phyloP scores from a whole-genome alignment of 2,888 invertebrate genomes.

The Polymixis flavicincta region DNA sequence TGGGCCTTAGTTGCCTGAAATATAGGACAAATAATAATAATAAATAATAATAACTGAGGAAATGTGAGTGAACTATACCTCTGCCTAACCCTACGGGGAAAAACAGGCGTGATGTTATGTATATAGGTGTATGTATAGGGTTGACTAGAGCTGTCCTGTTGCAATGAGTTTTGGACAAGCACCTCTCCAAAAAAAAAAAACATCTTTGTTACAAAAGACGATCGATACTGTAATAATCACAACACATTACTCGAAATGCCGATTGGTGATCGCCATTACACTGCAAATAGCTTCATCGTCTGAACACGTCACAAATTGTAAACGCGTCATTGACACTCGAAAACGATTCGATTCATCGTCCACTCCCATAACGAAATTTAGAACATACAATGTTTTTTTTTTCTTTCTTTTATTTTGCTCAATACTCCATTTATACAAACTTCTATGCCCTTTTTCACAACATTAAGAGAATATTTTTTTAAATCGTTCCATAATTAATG shows the following conservation, averaged over 20 bases:
- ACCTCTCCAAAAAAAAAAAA: not conserved
- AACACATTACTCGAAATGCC: not conserved
- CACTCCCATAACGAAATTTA: slow-evolving; percentile 1
- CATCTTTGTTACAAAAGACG: not conserved
- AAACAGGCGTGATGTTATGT: too few relatives aligned
- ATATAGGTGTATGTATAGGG: too few relatives aligned
- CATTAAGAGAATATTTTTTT: too few relatives aligned
- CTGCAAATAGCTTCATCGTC: slow-evolving; percentile 19
- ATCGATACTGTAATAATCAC: slow-evolving; percentile 6
- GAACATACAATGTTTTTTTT: not conserved
- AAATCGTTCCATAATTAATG: not conserved
- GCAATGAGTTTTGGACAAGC: not conserved
- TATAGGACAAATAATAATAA: too few relatives aligned
- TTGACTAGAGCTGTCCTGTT: too few relatives aligned
- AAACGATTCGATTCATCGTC: slow-evolving; percentile 26
- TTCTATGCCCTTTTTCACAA: not conserved
- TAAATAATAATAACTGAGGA: too few relatives aligned
- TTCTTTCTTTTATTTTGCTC: not conserved
- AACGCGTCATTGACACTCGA: slow-evolving; percentile 19
- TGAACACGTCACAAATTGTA: slow-evolving; percentile 29
- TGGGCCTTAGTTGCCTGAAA: too few relatives aligned
- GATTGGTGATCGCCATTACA: slow-evolving; percentile 3
- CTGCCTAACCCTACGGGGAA: too few relatives aligned
- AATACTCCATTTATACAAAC: not conserved
- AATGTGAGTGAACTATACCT: too few relatives aligned